phyloP scores from a whole-genome alignment of 2,797 vertebrate genomes.

The Amphiprion clarkii region DNA sequence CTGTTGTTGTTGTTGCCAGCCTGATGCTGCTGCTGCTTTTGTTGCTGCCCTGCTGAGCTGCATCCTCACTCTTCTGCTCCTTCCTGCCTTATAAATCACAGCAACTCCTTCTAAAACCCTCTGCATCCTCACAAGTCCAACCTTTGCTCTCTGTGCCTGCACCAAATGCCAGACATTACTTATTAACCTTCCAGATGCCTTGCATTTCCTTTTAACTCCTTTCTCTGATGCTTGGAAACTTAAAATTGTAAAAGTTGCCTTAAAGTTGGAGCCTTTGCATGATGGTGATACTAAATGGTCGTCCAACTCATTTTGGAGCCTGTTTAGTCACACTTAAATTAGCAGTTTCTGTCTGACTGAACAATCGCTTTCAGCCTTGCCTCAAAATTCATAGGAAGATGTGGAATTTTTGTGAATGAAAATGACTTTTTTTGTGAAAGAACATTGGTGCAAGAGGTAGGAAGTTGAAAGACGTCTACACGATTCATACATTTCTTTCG shows the following conservation, averaged over 20 bases:
- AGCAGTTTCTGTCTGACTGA: not conserved
- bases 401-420: not conserved
- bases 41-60: constrained; percentile 53
- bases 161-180: constrained; percentile 7
- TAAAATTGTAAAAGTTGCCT: constrained; percentile 8
- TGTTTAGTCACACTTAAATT: not conserved
- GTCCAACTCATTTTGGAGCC: not conserved
- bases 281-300: not conserved
- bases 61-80: constrained; percentile 60
- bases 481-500: not conserved
- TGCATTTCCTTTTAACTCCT: not conserved
- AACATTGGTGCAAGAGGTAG: not conserved
- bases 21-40: constrained; percentile 59
- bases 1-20: constrained; percentile 67
- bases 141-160: constrained; percentile 38
- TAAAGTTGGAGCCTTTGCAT: not conserved
- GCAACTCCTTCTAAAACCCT: constrained; percentile 44
- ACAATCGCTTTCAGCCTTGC: not conserved
- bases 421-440: not conserved
- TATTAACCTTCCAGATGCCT: constrained; percentile 16
- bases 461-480: not conserved
- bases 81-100: constrained; percentile 69
- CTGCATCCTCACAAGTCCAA: constrained; percentile 42
- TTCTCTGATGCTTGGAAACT: not conserved
- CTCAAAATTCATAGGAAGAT: not conserved